Base-by-base conservation (phyloP, 2,113 vertebrate genomes). In the Benitochromis conjunctus region DNA sequence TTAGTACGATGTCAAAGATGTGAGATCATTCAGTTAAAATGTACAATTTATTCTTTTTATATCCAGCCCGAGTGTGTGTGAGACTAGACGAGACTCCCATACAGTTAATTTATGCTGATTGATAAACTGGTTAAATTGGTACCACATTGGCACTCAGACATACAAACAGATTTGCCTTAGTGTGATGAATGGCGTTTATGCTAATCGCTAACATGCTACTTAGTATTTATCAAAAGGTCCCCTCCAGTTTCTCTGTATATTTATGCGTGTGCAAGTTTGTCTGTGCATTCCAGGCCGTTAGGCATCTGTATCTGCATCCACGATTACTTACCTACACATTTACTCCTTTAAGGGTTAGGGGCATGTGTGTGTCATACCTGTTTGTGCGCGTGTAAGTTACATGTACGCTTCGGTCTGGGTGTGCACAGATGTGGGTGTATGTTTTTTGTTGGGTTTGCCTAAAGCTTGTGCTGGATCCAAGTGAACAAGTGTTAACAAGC, bases 401-500 rank as follows among this genome's bases (percentile, higher is more conserved):
- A 19, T 85, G 24, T 82, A 71, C 5, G 51, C 34, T 62, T 62
- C 57, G 5, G 29, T 80, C 51, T 87, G 83, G 80, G 83, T 80
- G 64, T 86, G 86, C 21, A 3, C 86, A 90, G 57, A 81, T 83
- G 79, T 86, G 90, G 85, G 89, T 83, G 91, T 86, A 84, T 78
- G 54, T 79, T 80, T 43, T 84, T 56, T 69, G 36, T 88, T 91
- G 57, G 48, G 48, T 85, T 89, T 88, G 85, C 90, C 89, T 88
- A 46, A 89, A 87, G 60, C 76, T 36, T 79, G 76, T 74, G 84
- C 62, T 82, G 82, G 88, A 88, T 90, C 92, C 90, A 92, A 94
- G 84, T 78, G 93, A 95, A 93, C 95, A 94, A 95, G 95, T 95
- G 95, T 95, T 95, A 95, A 95, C 95, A 95, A 94, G 95, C 91